These are phyloP conservation scores for Parnassius apollo DNA, from an alignment of 2,888 invertebrate species.

Conservation along the genomic window DNA sequence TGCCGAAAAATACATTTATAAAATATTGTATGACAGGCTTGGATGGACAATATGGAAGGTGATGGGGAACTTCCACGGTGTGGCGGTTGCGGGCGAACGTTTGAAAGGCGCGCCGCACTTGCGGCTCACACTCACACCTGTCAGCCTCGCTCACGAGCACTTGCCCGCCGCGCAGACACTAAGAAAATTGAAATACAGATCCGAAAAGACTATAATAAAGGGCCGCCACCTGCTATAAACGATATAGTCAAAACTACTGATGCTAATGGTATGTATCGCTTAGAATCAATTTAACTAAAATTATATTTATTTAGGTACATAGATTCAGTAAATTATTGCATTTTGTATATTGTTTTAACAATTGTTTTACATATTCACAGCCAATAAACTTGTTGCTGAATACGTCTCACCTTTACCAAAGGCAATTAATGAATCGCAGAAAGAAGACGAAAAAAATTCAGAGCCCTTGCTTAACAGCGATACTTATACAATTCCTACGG, in stretches of 20 bases:
- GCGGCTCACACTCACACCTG: slow-evolving; percentile 87
- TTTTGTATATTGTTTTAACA: no score
- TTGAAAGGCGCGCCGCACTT: slow-evolving; percentile 87
- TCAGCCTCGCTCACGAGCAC: slow-evolving; percentile 70
- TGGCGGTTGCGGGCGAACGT: slow-evolving; percentile 85
- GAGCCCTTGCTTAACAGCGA: slow-evolving; percentile 3
- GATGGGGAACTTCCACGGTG: slow-evolving; percentile 83
- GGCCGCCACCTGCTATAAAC: slow-evolving; percentile 34
- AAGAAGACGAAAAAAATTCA: slow-evolving; percentile 2
- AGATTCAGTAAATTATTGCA: no score
- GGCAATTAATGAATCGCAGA: slow-evolving; percentile 2
- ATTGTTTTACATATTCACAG: slow-evolving; percentile 5
- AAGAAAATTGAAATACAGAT: slow-evolving; percentile 71
- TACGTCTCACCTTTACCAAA: slow-evolving; percentile 12
- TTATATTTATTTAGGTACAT: no score
- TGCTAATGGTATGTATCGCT: slow-evolving; percentile 16
- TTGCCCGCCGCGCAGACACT: slow-evolving; percentile 46
- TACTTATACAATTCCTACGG: background rate
- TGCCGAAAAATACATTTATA: no score
- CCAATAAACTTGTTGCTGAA: slow-evolving; percentile 18
- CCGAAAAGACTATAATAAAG: slow-evolving; percentile 70
- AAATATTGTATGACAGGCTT: slow-evolving; percentile 57
- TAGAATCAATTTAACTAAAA: no score
- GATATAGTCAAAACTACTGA: slow-evolving; percentile 31
- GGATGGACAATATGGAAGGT: slow-evolving; percentile 84